phyloP scores from a whole-genome alignment of 2,888 invertebrate species.

The Noctua pronuba region DNA sequence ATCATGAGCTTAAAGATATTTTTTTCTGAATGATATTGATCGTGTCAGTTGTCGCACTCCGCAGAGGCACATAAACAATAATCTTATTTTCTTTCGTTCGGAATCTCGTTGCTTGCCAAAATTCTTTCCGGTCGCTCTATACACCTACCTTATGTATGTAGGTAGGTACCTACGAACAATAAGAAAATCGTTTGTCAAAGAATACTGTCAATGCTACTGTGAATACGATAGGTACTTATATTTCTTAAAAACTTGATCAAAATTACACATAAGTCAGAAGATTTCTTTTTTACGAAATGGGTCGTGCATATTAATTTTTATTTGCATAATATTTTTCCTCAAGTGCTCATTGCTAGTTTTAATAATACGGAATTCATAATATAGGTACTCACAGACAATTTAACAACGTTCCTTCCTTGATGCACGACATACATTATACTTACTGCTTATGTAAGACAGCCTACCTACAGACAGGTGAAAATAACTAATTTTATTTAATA shows the following conservation, averaged over 20 bases:
- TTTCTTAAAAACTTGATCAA: neutral
- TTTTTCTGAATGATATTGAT: slow-evolving; percentile 1
- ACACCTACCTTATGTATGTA: neutral
- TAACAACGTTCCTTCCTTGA: neutral
- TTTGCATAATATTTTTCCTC: slow-evolving; percentile 2
- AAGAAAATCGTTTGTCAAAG: neutral
- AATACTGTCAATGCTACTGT: neutral
- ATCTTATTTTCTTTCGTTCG: neutral
- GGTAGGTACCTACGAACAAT: neutral
- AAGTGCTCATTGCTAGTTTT: neutral
- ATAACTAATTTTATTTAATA: neutral
- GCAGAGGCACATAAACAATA: neutral
- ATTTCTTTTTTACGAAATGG: neutral
- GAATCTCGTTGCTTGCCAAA: slow-evolving; percentile 12
- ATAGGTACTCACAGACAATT: too few species aligned
- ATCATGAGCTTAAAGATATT: neutral
- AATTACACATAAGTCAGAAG: neutral
- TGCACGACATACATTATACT: neutral
- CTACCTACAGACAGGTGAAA: neutral
- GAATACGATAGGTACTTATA: neutral
- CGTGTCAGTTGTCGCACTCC: neutral
- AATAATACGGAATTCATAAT: neutral
- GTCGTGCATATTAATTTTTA: neutral
- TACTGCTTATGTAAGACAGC: neutral
- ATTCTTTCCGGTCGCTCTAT: neutral